Evolutionary conservation across 2,888 invertebrate genomes (phyloP).

Genomic region (Oasisia sp.): DNA sequence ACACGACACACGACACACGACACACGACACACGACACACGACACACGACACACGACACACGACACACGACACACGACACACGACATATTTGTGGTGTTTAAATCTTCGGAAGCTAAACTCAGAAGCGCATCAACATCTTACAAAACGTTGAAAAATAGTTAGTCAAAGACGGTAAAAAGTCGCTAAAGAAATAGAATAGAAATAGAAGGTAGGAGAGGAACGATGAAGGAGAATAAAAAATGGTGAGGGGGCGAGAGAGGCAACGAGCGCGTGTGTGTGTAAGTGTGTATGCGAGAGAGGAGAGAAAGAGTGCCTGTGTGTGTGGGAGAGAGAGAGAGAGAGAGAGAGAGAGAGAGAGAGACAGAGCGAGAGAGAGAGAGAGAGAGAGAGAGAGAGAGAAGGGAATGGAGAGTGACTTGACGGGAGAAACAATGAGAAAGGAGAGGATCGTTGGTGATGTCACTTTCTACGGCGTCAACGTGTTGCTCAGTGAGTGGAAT

Average conservation of each 20-base stretch:
- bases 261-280: not conserved
- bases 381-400: not conserved
- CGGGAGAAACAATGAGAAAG: not conserved
- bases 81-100: too few species aligned
- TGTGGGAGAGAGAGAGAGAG: not conserved
- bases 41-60: too few species aligned
- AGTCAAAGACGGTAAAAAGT: too few species aligned
- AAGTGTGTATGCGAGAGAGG: too few species aligned
- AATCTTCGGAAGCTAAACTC: too few species aligned
- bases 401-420: not conserved
- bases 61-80: too few species aligned
- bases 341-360: not conserved
- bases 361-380: not conserved
- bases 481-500: not conserved
- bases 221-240: not conserved
- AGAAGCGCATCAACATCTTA: too few species aligned
- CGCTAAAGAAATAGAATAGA: too few species aligned
- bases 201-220: not conserved
- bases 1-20: too few species aligned
- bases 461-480: not conserved
- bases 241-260: too few species aligned
- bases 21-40: too few species aligned
- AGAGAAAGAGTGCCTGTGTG: not conserved
- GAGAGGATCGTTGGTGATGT: not conserved
- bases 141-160: too few species aligned